Conservation (phyloP, 2,797 vertebrate species). For the Pteropus rufus region DNA sequence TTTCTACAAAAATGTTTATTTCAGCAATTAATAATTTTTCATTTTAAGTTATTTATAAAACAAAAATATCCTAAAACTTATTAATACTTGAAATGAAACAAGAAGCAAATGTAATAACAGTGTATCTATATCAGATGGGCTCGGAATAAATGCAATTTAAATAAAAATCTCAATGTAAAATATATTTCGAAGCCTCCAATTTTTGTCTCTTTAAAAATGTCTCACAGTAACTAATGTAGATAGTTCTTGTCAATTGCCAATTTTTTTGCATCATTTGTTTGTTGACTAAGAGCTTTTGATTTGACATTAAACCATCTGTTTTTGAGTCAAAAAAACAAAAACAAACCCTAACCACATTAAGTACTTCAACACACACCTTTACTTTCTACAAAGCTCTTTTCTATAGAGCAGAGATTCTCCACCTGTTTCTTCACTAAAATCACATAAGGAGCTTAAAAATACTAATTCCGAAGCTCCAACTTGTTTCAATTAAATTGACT, state of each 20-base stretch:
- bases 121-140: background rate
- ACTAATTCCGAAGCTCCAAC: background rate
- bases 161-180: constrained; percentile 4
- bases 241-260: background rate
- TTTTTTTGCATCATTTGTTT: background rate
- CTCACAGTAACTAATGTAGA: background rate
- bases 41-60: background rate
- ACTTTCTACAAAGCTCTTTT: background rate
- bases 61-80: background rate
- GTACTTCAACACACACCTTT: background rate
- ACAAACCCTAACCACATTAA: background rate
- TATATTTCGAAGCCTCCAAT: background rate
- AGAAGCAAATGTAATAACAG: background rate
- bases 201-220: background rate
- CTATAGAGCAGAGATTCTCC: background rate
- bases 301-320: background rate
- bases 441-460: background rate
- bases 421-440: background rate
- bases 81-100: background rate
- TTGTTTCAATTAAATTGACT: background rate
- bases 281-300: background rate
- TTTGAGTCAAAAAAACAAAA: background rate
- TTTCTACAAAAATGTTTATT: background rate
- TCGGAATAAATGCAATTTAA: constrained; percentile 10
- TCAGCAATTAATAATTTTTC: background rate